Percentiles rank a stretch among this genome's conserved stretches.
Evolutionary conservation across 2,888 invertebrate species (phyloP).

Genomic region (Parnassius orleans): DNA sequence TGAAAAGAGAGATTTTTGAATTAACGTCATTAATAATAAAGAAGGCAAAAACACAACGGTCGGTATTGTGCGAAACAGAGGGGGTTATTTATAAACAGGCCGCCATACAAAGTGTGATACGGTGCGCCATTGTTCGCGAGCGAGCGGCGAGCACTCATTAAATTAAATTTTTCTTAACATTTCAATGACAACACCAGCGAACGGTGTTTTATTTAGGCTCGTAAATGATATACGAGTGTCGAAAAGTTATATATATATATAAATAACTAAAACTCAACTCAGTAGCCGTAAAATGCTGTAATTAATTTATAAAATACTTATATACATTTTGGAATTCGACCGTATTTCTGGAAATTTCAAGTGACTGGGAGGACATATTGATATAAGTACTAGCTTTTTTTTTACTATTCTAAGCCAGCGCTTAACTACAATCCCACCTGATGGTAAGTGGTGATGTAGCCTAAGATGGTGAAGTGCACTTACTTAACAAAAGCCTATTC

Average conservation of each 20-base stretch:
- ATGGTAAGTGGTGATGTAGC: too few relatives aligned
- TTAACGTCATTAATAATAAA: conserved; percentile 53
- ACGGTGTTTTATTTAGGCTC: conserved; percentile 19
- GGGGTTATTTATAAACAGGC: conserved; percentile 49
- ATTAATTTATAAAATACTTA: too few relatives aligned
- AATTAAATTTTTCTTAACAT: conserved; percentile 22
- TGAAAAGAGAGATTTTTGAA: conserved; percentile 56
- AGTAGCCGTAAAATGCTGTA: too few relatives aligned
- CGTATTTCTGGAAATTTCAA: too few relatives aligned
- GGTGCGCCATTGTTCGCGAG: conserved; percentile 22
- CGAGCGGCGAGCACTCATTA: conserved; percentile 27
- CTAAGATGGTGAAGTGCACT: too few relatives aligned
- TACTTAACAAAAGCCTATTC: too few relatives aligned
- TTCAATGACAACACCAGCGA: conserved; percentile 9
- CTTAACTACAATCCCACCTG: too few relatives aligned
- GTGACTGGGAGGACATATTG: too few relatives aligned
- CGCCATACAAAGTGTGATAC: conserved; percentile 31
- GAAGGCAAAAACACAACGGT: conserved; percentile 43
- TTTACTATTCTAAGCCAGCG: too few relatives aligned
- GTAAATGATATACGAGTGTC: not conserved
- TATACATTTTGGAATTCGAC: too few relatives aligned
- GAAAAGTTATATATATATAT: not conserved
- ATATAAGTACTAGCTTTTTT: too few relatives aligned
- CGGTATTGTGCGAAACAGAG: conserved; percentile 43
- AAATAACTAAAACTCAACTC: too few relatives aligned